Evolutionary conservation across 2,888 invertebrate genomes (phyloP).

Genomic region (Dorcus hopei): DNA sequence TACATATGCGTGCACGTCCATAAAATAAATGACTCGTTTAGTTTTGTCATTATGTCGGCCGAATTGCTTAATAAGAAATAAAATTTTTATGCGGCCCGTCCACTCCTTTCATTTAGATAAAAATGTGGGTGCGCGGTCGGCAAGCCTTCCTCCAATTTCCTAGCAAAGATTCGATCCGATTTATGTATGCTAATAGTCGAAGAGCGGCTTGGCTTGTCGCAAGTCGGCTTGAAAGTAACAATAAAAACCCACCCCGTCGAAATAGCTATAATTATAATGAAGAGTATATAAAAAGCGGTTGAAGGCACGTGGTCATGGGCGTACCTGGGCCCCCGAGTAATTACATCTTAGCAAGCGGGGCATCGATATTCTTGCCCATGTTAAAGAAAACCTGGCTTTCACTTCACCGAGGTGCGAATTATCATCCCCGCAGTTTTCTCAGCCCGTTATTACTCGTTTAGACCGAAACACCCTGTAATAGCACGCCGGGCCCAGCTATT

Average conservation of each 20-base stretch:
- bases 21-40: too few species aligned
- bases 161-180: too few species aligned
- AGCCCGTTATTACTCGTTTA: constrained; percentile 8
- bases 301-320: constrained; percentile 34
- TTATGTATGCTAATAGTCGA: constrained; percentile 4
- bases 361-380: constrained; percentile 5
- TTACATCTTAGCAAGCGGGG: constrained; percentile 17
- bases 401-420: constrained; percentile 12
- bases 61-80: too few species aligned
- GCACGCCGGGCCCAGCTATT: constrained; percentile 13
- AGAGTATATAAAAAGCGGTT: constrained; percentile 46
- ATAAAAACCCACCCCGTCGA: constrained; percentile 31
- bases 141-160: background rate
- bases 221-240: constrained; percentile 13
- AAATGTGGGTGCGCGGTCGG: too few species aligned
- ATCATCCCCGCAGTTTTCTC: constrained; percentile 13
- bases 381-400: background rate
- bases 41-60: too few species aligned
- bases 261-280: constrained; percentile 51
- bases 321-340: constrained; percentile 31
- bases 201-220: constrained; percentile 34
- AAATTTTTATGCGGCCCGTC: too few species aligned
- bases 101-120: too few species aligned
- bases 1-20: too few species aligned
- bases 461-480: constrained; percentile 16